Base-by-base conservation (phyloP, 2,797 vertebrate genomes). In the Molossus molossus region DNA sequence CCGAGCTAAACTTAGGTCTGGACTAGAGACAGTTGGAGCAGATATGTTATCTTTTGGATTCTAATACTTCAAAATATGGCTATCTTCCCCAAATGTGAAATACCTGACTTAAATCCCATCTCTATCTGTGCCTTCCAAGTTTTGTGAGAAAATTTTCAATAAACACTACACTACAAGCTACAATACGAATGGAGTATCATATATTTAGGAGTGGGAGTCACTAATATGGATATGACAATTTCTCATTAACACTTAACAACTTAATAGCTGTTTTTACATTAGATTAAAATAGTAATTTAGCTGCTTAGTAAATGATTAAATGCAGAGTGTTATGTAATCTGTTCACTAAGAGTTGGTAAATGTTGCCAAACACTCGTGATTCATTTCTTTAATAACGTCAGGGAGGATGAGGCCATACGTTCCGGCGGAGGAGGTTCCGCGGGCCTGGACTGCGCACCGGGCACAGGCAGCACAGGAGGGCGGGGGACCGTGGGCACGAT, bases 201-300 rank as follows among this genome's bases (percentile, higher is more conserved):
- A 98, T 98, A 98, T 98, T 98, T 98, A 98, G 87, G 91, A 96
- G 93, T 97, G 21, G 94, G 97, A 94, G 95, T 97, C 75, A 93
- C 96, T 98, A 97, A 97, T 97, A 95, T 82, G 96, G 97, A 95
- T 96, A 92, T 97, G 97, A 97, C 94, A 90, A 98, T 98, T 98
- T 98, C 97, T 98, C 94, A 97, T 98, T 98, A 98, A 97, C 97
- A 97, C 93, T 96, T 96, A 97, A 96, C 96, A 97, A 97, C 94
- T 98, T 98, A 93, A 98, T 91, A 98, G 53, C 97, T 97, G 88
- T 98, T 97, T 98, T 98, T 89, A 98, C 82, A 97, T 98, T 97
- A 98, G 86, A 95, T 97, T 98, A 97, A 98, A 98, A 98, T 98
- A 98, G 97, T 98, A 98, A 98, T 98, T 98, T 98, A 97, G 93